A percentile compares a stretch with the other conserved stretches of the same genome.
Evolutionary conservation across 2,888 invertebrate genomes (phyloP).

Genomic region (Poecilobothrus nobilitatus): DNA sequence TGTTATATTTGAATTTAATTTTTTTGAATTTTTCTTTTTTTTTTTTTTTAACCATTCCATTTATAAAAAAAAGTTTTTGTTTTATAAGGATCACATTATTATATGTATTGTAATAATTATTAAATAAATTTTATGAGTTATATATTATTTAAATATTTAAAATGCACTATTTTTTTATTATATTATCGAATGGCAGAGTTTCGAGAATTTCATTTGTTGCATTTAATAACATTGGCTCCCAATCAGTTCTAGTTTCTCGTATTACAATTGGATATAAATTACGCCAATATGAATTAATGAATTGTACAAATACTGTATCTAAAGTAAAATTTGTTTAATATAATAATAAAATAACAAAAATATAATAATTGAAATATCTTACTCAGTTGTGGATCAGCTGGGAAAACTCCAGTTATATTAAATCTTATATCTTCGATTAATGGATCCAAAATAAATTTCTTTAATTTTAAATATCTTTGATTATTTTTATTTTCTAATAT

Average conservation of each 20-base stretch:
- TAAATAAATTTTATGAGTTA: no score
- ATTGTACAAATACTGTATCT: constrained; percentile 42
- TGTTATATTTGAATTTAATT: no score
- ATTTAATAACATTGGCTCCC: constrained; percentile 22
- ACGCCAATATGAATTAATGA: constrained; percentile 46
- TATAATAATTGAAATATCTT: neutral
- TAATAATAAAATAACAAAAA: neutral
- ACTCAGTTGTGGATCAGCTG: neutral
- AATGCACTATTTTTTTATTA: constrained; percentile 10
- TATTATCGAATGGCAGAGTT: constrained; percentile 20
- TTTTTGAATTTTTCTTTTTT: no score
- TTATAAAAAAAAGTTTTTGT: no score
- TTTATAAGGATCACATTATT: no score
- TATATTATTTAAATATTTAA: no score
- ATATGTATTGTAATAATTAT: no score
- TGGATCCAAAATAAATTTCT: neutral
- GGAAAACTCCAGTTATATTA: neutral
- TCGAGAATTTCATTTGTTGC: constrained; percentile 21
- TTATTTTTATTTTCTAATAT: neutral
- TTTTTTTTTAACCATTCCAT: no score
- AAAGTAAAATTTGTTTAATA: constrained; percentile 23
- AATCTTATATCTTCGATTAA: neutral
- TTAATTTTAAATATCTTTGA: neutral
- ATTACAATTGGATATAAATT: constrained; percentile 41
- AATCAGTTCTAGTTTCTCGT: constrained; percentile 29